Evolutionary conservation across 2,888 invertebrate genomes (phyloP).

Genomic region (Trachelus stipa): DNA sequence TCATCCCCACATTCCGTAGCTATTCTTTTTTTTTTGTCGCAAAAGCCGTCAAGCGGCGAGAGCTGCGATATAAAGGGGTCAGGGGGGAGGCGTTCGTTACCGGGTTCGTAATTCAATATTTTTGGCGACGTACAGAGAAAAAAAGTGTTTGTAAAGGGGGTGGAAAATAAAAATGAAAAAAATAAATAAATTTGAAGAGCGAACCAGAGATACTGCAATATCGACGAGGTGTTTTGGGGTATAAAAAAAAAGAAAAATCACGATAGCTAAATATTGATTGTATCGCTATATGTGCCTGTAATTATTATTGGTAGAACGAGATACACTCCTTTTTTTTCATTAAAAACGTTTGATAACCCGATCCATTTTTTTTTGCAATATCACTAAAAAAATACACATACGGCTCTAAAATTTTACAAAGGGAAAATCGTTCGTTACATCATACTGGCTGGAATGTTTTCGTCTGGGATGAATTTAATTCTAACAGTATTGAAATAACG

Average conservation of each 20-base stretch:
- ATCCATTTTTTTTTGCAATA: neutral
- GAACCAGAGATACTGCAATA: neutral
- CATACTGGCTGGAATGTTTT: neutral
- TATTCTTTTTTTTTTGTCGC: neutral
- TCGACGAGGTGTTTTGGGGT: neutral
- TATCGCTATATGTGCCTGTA: neutral
- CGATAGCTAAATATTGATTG: neutral
- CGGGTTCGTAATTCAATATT: constrained; percentile 30
- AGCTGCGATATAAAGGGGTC: neutral
- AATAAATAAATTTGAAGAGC: neutral
- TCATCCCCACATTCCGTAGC: constrained; percentile 10
- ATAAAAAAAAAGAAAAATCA: neutral
- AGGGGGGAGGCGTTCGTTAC: constrained; percentile 20
- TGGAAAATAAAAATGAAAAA: neutral
- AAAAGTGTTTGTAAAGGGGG: neutral
- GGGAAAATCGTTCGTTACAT: neutral
- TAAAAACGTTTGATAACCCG: neutral
- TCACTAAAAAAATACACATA: neutral
- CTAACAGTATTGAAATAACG: neutral
- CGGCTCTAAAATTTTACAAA: neutral
- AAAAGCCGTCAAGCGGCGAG: constrained; percentile 8
- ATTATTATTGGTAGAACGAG: neutral
- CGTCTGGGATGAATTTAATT: neutral
- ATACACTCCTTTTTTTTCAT: neutral
- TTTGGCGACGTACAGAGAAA: constrained; percentile 15